Base-by-base conservation (phyloP, 2,797 vertebrate species). In the Sphenodon punctatus region DNA sequence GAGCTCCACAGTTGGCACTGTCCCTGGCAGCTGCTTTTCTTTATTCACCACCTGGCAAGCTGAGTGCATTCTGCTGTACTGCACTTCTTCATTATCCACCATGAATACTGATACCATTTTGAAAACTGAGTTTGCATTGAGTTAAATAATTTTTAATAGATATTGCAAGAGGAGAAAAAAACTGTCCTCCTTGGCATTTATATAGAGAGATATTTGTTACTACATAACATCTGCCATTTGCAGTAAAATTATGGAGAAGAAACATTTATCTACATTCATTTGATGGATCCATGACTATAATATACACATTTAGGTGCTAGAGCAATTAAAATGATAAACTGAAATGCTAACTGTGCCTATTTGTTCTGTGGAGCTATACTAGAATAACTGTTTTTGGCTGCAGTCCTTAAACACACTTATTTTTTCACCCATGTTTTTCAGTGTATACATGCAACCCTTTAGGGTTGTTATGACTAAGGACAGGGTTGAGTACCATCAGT, bases 1-100 rank as follows among this genome's bases (percentile, higher is more conserved):
- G 67, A 85, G 75, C 56, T 77, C 85, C 89, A 61, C 87, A 89
- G 78, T 65, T 87, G 83, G 80, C 1, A 7, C n/a, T n/a, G 66
- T 72, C 64, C 80, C 32, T 61, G 85, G 71, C 80, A 89, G 81
- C 87, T 92, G 88, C 49, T 78, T 89, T 81, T 67, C 82, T 84
- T 87, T 78, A 67, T 73, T 75, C 60, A 75, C 73, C 67, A 88
- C 81, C 63, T 84, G 85, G 67, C 67, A 85, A 72, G 58, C 61
- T 53, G 34, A 85, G 77, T 59, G 23, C 64, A 45, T 7, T 72
- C 77, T 85, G 66, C 58, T 85, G 71, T 79, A 83, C 66, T 82
- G 88, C 30, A 30, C 23, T 59, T 68, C 77, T 88, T 71, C 41
- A 65, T 64, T 85, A 67, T 63, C 43, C 43, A 10, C 6, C 25